phyloP scores from a whole-genome alignment of 2,113 vertebrate species.

The Carlito syrichta region DNA sequence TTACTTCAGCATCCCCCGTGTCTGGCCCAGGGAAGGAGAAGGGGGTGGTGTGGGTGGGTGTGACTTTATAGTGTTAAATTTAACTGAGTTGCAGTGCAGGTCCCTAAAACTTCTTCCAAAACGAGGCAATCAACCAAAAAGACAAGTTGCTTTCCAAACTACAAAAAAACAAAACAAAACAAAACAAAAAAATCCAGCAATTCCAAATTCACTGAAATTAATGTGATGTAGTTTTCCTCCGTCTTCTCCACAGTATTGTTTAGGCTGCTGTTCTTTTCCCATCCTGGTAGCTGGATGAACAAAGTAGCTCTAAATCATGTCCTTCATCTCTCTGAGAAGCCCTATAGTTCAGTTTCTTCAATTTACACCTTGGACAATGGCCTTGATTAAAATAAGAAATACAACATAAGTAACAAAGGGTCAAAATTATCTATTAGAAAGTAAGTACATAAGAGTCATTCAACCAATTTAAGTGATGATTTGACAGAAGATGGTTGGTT shows the following conservation, averaged over 20 bases:
- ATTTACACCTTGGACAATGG: background rate
- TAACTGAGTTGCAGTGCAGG: no score
- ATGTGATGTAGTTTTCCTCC: background rate
- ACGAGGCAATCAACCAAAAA: background rate
- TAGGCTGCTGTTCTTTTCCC: background rate
- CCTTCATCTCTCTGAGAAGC: background rate
- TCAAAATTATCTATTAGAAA: background rate
- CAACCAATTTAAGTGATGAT: background rate
- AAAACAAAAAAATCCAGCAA: no score
- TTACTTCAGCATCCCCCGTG: background rate
- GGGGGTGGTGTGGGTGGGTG: no score
- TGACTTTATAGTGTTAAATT: no score
- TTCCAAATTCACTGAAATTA: background rate
- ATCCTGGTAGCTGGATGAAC: background rate
- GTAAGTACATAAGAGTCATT: background rate
- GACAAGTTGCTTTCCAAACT: background rate
- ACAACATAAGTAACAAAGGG: background rate
- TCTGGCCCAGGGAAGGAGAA: no score
- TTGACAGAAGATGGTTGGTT: background rate
- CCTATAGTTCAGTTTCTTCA: background rate
- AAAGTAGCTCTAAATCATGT: background rate
- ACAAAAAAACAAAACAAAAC: no score
- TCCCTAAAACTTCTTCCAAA: background rate
- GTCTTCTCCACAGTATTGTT: background rate
- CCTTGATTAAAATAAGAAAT: background rate